Conservation (phyloP, 1,140 invertebrate species). For the Trichonephila clavipes region DNA sequence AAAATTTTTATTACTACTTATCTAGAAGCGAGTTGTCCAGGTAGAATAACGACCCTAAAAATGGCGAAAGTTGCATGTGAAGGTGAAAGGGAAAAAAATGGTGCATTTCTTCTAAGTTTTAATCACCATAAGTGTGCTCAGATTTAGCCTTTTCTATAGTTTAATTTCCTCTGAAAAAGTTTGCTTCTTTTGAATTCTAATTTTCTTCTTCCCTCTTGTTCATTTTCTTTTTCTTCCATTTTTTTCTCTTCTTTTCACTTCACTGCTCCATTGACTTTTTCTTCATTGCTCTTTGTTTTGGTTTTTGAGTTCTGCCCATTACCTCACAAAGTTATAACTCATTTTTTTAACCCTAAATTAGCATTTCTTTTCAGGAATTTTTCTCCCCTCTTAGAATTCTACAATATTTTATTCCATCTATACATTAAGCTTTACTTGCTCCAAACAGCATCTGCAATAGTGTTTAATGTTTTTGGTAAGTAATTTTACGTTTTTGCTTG, state of each 20-base stretch:
- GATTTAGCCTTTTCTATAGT: background rate
- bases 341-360: background rate
- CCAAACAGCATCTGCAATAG: no score
- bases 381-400: no score
- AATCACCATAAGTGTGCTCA: background rate
- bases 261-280: background rate
- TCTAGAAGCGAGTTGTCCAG: background rate
- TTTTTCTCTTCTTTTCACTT: background rate
- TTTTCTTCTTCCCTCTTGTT: background rate
- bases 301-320: background rate
- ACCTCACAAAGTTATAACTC: background rate
- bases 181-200: constrained; percentile 16
- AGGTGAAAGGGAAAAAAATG: background rate
- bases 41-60: constrained; percentile 6
- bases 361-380: background rate
- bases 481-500: no score
- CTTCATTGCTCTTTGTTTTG: background rate
- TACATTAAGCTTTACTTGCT: no score
- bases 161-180: constrained; percentile 8
- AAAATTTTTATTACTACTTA: constrained; percentile 10
- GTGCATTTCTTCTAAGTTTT: background rate
- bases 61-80: background rate
- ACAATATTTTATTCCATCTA: no score
- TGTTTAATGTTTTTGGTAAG: no score
- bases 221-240: background rate